Conservation (phyloP, 92 coral and sea anemone species). For the Hydrozoanthus gracilis region DNA sequence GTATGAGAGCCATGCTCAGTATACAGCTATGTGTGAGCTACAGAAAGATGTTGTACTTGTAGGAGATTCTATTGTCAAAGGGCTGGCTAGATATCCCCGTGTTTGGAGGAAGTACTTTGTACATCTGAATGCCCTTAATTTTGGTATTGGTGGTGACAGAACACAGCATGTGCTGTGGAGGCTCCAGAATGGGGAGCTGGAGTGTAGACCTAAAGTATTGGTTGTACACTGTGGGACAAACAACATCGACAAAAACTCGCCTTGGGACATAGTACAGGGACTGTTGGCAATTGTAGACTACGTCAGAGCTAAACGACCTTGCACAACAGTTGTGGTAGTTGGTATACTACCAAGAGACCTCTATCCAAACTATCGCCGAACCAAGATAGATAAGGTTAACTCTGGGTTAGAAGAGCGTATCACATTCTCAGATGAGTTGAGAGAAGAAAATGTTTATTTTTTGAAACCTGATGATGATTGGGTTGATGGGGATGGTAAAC, state of each 20-base stretch:
- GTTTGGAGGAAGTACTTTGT: slow-evolving; percentile 88
- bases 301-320: slow-evolving; percentile 68
- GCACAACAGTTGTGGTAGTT: slow-evolving; percentile 68
- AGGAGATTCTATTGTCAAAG: slow-evolving; percentile 94
- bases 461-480: slow-evolving; percentile 91
- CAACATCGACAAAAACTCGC: slow-evolving; percentile 82
- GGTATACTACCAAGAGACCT: slow-evolving; percentile 92
- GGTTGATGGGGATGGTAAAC: slow-evolving; percentile 81
- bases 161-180: slow-evolving; percentile 98
- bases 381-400: slow-evolving; percentile 76
- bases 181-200: slow-evolving; percentile 89
- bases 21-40: slow-evolving; percentile 55
- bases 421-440: slow-evolving; percentile 84
- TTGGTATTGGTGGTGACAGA: slow-evolving; percentile 96
- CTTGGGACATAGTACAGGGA: slow-evolving; percentile 87
- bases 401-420: slow-evolving; percentile 80
- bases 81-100: slow-evolving; percentile 86
- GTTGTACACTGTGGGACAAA: slow-evolving; percentile 98
- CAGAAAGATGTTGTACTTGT: slow-evolving; percentile 72
- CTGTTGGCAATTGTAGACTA: slow-evolving; percentile 88
- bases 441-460: slow-evolving; percentile 77
- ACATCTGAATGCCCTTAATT: slow-evolving; percentile 77
- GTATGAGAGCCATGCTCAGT: slow-evolving; percentile 73
- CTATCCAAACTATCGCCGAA: slow-evolving; percentile 66
- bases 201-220: slow-evolving; percentile 78